Base-by-base conservation (phyloP, 2,888 invertebrate genomes). In the Troides aeacus region DNA sequence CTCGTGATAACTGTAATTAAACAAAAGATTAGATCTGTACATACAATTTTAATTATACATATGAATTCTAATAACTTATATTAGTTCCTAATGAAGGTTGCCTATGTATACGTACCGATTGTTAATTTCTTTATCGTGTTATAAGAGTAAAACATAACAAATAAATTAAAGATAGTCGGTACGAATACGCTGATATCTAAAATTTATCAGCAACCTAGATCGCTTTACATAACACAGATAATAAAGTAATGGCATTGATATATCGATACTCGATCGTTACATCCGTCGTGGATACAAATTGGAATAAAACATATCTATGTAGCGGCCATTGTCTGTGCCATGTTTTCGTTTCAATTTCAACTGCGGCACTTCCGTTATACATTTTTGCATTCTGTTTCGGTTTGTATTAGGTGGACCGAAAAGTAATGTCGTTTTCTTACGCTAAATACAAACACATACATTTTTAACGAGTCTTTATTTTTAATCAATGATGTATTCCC, bases 271-370 rank as follows among this genome's bases (percentile, higher is more conserved):
- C 57, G 65, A 61, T 15, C 57, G 61, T 65, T 61, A 56, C 69
- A 61, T 57, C 69, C 57, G 69, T 64, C 61, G 61, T 17, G 57
- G 65, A 60, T 62, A 57, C 65, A 69, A 65, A 69, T 65, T 56
- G 30, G 62, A 46, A 57, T 62, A 69, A 69, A 69, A 69, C 68
- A 69, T 65, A 64, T 42, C 39, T 46, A n/a, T 58, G 50, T 39
- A 53, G 60, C 24, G 62, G 60, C 30, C 17, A 61, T 53, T 24
- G 56, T 30, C 56, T 24, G 59, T 23, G 61, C 30, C n/a, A 42
- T 64, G 64, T 64, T 64, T 65, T 50, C 56, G 64, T 65, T 65
- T 64, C 61, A 61, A 69, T 69, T 69, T 61, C 69, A 46, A 60
- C 30, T 62, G 56, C 42, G 17, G 53, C 59, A 64, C 68, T 60